Percentiles rank a stretch among this genome's conserved stretches.
Conservation (phyloP, 1,140 invertebrate species). For the Anastrepha ludens region DNA sequence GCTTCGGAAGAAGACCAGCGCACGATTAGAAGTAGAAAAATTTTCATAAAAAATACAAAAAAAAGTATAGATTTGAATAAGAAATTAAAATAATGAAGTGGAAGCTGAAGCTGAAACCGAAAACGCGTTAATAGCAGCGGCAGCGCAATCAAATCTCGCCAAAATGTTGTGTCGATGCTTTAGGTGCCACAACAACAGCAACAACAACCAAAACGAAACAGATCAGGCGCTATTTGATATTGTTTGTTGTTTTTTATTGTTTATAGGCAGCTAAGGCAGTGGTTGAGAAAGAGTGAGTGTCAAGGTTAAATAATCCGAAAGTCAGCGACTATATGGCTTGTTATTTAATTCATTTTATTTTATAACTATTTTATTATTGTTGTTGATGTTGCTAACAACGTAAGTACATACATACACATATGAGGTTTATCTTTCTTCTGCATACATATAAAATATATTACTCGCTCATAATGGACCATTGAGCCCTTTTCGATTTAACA, state of each 20-base stretch:
- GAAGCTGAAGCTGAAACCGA: slow-evolving; percentile 54
- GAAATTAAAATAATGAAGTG: slow-evolving; percentile 54
- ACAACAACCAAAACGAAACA: neutral
- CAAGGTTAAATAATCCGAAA: slow-evolving; percentile 65
- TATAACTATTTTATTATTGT: neutral
- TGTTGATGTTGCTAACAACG: neutral
- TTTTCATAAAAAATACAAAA: slow-evolving; percentile 58
- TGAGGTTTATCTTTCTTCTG: neutral
- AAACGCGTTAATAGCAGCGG: slow-evolving; percentile 31
- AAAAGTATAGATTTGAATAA: slow-evolving; percentile 57
- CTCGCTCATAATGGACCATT: neutral
- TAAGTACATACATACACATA: neutral
- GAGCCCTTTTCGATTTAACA: neutral
- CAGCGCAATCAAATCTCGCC: slow-evolving; percentile 52
- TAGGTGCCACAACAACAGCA: neutral
- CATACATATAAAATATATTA: neutral
- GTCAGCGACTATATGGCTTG: slow-evolving; percentile 38
- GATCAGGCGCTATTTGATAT: slow-evolving; percentile 14
- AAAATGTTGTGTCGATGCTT: slow-evolving; percentile 8
- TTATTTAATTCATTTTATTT: slow-evolving; percentile 17
- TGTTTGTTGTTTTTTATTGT: slow-evolving; percentile 57
- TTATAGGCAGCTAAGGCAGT: neutral
- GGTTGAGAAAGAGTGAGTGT: slow-evolving; percentile 70
- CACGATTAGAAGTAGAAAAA: slow-evolving; percentile 39
- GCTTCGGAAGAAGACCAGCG: slow-evolving; percentile 71